A percentile compares a stretch with the other conserved stretches of the same genome.
Conservation (phyloP, 1,140 invertebrate genomes). For the Drosophila ficusphila region DNA sequence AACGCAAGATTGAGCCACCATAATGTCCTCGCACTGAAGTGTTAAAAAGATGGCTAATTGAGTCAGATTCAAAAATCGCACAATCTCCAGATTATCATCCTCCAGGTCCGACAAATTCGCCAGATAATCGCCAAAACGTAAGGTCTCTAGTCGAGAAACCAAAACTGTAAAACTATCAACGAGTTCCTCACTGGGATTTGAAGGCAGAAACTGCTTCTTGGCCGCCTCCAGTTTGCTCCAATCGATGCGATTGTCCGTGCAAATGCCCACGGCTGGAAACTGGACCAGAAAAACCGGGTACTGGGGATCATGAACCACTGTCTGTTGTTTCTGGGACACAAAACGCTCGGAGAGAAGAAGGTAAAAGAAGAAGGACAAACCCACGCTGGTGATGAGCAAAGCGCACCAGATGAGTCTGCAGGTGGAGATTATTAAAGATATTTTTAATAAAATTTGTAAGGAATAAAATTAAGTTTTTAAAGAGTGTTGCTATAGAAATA, state of each 20-base stretch:
- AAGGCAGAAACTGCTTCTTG: conserved; percentile 60
- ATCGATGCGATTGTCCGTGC: conserved; percentile 86
- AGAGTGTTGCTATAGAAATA: too few species aligned
- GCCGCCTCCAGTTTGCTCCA: conserved; percentile 68
- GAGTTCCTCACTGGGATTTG: conserved; percentile 45
- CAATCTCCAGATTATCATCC: conserved; percentile 59
- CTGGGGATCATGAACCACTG: conserved; percentile 88
- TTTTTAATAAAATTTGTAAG: too few species aligned
- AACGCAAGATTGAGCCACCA: conserved; percentile 38
- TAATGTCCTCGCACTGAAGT: conserved; percentile 52
- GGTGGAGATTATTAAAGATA: too few species aligned
- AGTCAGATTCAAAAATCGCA: conserved; percentile 57
- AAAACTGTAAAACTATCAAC: conserved; percentile 40
- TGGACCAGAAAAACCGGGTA: conserved; percentile 88
- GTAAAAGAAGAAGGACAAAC: conserved; percentile 55
- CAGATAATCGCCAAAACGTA: conserved; percentile 55
- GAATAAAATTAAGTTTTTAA: too few species aligned
- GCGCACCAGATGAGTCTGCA: conserved; percentile 62
- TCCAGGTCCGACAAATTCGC: conserved; percentile 44
- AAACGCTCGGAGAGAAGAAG: conserved; percentile 64
- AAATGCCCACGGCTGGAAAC: conserved; percentile 89
- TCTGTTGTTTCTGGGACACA: conserved; percentile 68
- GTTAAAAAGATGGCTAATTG: conserved; percentile 36
- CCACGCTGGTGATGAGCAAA: conserved; percentile 55
- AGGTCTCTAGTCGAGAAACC: conserved; percentile 50